Base-by-base conservation (phyloP, 2,888 invertebrate genomes). In the Zonitis immaculata region DNA sequence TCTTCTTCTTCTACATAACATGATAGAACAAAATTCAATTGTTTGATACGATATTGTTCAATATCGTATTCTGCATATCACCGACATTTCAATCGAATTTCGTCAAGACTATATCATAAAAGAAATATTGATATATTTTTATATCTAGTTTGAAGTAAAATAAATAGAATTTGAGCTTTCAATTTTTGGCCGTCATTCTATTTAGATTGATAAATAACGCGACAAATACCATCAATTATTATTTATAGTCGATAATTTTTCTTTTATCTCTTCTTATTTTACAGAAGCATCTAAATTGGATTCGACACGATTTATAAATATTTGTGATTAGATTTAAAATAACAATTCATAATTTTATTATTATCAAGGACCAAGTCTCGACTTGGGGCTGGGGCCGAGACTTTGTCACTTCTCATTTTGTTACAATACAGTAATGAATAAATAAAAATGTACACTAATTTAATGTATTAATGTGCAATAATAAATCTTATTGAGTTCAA, bases 391-490 rank as follows among this genome's bases (percentile, higher is more conserved):
- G 69, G 68, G 62, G 61, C 63, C 63, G 64, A 65, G 63, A 53
- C 61, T 54, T 63, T 61, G 60, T 54, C 54, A 53, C 54, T 55
- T 57, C 56, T 60, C 52, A 49, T 59, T 53, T 54, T 60, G 54
- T 52, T 59, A 62, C 51, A 27, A 50, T 44, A 39, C n/a, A 28
- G 35, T 32, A 44, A 46, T 39, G 28, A 44, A 14, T 45, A 44
- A 43, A 32, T 53, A 53, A 46, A 45, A 49, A 27, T 56, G 47
- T 56, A 53, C 50, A 52, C 49, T 60, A 54, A 56, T 47, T 58
- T 52, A 47, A 52, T 63, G 58, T 66, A 66, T 65, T 62, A 58
- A 62, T 66, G 68, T 70, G 65, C 63, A 68, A 68, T 70, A 68
- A 66, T 61, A 52, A 47, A 52, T 54, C 51, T 49, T 18, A 39